Base-by-base conservation (phyloP, 2,113 vertebrate genomes). In the Cettia cetti region DNA sequence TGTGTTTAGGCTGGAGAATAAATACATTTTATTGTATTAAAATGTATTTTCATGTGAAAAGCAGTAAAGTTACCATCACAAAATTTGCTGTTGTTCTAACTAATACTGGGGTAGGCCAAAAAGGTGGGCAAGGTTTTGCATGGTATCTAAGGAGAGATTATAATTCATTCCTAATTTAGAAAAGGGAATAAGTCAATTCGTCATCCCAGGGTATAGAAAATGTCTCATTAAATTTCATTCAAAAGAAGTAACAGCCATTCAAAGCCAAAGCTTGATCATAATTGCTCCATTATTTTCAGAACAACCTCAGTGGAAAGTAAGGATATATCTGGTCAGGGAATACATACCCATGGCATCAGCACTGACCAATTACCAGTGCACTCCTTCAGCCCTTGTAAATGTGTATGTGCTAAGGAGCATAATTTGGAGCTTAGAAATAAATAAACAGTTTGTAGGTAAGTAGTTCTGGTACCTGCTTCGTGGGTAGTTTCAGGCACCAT, bases 401-500 rank as follows among this genome's bases (percentile, higher is more conserved):
- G 20, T 30, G 4, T 2, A 4, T n/a, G 26, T 66, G 35, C 47
- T 44, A 53, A 30, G 37, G 42, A 81, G 49, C 26, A 64, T 20
- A 30, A 24, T 56, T 60, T 3, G 35, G 77, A 90, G 30, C 30
- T 37, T 20, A 27, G 21, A 70, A 70, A 49, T 26, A 39, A 90
- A 42, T 4, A 40, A 70, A 37, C 13, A 61, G 28, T 39, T 45
- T 40, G 23, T 27, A 66, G 61, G 31, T 24, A 64, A 44, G 31
- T 13, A 68, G 39, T 40, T 53, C 30, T 47, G 28, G n/a, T 97
- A 99, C 99, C 99, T 98, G 99, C 99, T 98, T 99, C 98, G 0
- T 99, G 99, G 5, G 87, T 98, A 11, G 99, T 99, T 92, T 99
- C 97, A 4, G 99, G 99, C 42, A 98, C 98, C 99, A 99, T 99